phyloP scores from a whole-genome alignment of 2,797 vertebrate species.

The Anisognathus igniventris region DNA sequence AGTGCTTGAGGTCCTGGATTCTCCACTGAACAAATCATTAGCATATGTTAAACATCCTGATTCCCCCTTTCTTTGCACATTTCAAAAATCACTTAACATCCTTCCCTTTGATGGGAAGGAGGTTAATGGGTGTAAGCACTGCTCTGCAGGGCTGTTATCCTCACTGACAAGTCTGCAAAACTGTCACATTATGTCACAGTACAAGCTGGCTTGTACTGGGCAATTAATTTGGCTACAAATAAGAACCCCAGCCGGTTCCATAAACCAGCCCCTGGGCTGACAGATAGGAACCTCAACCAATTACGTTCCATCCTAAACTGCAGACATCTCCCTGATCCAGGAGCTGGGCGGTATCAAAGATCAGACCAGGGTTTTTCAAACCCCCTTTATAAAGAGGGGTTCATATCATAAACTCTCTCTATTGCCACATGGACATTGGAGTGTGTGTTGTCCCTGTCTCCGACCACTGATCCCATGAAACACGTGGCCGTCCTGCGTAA shows the following conservation, averaged over 20 bases:
- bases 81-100: background rate
- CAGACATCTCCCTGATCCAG: background rate
- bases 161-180: background rate
- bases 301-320: background rate
- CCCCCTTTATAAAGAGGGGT: background rate
- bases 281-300: background rate
- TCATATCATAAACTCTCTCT: background rate
- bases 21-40: background rate
- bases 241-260: background rate
- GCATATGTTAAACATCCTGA: background rate
- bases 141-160: background rate
- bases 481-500: rapidly evolving
- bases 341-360: background rate
- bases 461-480: background rate
- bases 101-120: background rate
- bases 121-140: background rate
- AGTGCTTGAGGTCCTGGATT: background rate
- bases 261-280: background rate
- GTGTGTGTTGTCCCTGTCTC: background rate
- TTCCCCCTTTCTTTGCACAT: background rate
- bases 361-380: background rate
- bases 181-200: background rate
- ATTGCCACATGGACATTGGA: background rate
- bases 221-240: background rate
- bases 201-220: background rate